Evolutionary conservation across 2,888 invertebrate species (phyloP), one percentile per base, ranked within the genome.

Genomic region (Halictus ligatus): DNA sequence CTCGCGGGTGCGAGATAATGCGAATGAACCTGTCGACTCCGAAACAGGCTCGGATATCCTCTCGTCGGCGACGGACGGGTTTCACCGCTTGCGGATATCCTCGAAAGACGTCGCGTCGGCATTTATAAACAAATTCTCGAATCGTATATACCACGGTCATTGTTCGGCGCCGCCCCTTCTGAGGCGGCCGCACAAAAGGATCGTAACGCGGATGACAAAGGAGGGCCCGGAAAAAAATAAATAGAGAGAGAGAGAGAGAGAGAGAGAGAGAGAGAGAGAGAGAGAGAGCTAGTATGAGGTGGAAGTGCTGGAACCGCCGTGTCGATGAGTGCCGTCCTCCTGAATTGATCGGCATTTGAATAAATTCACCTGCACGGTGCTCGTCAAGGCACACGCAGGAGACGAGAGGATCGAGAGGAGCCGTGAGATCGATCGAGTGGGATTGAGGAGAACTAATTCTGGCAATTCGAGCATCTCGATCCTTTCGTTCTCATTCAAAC

Each of bases 61-160:
- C 81, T 78, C 67, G 60, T 21, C 73, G 69, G 25, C 73, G 78
- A 78, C 46, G 80, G 84, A 84, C 84, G 86, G 84, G 86, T 80
- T 83, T 82, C 87, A 69, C n/a, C 86, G 78, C 84, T 54, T 83
- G 73, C 77, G 78, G 73, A 85, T 86, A 88, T 86, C 81, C 88
- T 88, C 80, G 79, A 89, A 84, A 83, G 88, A 83, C 86, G 85
- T 81, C 87, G 86, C 81, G 71, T 80, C 81, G 88, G 90, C 91
- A 93, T 94, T 94, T 93, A 93, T 92, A 94, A 94, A 94, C 92
- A 94, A 94, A 94, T 94, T 93, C 92, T 92, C 93, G 93, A 92
- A 94, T 94, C 94, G 94, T 94, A 93, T 93, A 94, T 93, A 94
- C 94, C 94, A 93, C 89, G 88, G 83, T 86, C 87, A 92, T 93